Evolutionary conservation across 2,888 invertebrate genomes (phyloP).

Genomic region (Bhutanitis thaidina): DNA sequence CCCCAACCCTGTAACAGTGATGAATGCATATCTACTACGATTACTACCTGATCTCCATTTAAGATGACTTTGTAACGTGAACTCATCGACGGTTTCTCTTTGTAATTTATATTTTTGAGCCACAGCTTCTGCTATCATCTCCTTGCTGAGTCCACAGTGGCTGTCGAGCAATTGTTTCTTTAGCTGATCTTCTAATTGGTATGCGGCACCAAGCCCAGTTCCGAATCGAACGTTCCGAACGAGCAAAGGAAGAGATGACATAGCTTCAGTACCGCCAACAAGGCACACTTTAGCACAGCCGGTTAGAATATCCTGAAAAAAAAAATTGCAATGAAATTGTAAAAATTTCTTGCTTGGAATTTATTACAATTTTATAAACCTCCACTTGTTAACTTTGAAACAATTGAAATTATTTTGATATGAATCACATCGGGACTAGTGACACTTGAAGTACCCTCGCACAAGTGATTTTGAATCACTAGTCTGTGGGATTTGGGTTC

Average conservation of each 20-base stretch:
- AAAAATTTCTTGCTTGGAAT: too few species aligned
- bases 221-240: constrained; percentile 94
- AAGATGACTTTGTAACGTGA: constrained; percentile 88
- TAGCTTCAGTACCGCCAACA: constrained; percentile 95
- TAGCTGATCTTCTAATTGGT: constrained; percentile 87
- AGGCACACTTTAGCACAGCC: constrained; percentile 91
- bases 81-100: constrained; percentile 89
- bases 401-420: too few species aligned
- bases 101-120: constrained; percentile 86
- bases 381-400: too few species aligned
- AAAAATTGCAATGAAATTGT: neutral
- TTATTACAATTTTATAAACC: too few species aligned
- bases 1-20: too few species aligned
- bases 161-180: constrained; percentile 81
- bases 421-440: too few species aligned
- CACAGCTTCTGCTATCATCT: constrained; percentile 92
- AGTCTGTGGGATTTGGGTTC: too few species aligned
- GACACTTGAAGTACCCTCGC: too few species aligned
- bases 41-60: constrained; percentile 93
- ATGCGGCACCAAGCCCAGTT: constrained; percentile 86
- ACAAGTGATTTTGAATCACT: too few species aligned
- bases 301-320: constrained; percentile 86
- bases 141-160: constrained; percentile 92
- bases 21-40: too few species aligned
- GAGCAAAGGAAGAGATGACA: constrained; percentile 93